These are phyloP conservation scores for Morone saxatilis DNA, from an alignment of 2,113 vertebrate species.

Conservation along the genomic window DNA sequence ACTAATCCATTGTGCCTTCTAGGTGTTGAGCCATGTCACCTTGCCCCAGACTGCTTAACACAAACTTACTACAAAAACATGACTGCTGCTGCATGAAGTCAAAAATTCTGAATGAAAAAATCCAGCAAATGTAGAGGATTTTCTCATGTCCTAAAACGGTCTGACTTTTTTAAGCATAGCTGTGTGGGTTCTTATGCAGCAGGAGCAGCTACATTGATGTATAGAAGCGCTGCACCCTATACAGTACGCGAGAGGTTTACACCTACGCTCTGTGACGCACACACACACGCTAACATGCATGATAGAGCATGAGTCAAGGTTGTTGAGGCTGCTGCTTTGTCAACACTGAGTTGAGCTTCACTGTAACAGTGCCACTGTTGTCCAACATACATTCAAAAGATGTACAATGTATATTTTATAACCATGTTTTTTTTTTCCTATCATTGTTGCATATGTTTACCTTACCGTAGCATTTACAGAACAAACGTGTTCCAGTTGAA, in stretches of 20 bases:
- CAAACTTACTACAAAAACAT: slow-evolving; percentile 25
- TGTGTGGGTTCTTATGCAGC: neutral
- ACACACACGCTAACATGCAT: slow-evolving; percentile 28
- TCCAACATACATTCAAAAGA: slow-evolving; percentile 32
- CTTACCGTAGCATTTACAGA: slow-evolving; percentile 33
- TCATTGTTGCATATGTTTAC: slow-evolving; percentile 30
- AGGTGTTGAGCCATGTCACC: slow-evolving; percentile 64
- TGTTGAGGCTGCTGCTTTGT: slow-evolving; percentile 45
- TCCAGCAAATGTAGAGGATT: too few relatives aligned
- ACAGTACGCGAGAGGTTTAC: neutral
- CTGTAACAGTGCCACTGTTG: slow-evolving; percentile 34
- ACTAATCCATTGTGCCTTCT: slow-evolving; percentile 72
- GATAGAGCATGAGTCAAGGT: slow-evolving; percentile 41
- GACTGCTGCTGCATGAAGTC: slow-evolving; percentile 53
- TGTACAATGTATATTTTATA: slow-evolving; percentile 27
- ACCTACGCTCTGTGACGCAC: slow-evolving; percentile 25
- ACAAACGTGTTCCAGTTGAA: slow-evolving; percentile 36
- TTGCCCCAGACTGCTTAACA: slow-evolving; percentile 52
- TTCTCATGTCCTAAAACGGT: neutral
- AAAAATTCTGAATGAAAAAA: slow-evolving; percentile 8
- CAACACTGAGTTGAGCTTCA: slow-evolving; percentile 12
- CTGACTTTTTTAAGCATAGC: neutral
- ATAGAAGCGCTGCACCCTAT: neutral
- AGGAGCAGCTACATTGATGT: neutral
- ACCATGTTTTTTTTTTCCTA: slow-evolving; percentile 23